phyloP scores from a whole-genome alignment of 2,888 invertebrate genomes.

The Julus scandinavius region DNA sequence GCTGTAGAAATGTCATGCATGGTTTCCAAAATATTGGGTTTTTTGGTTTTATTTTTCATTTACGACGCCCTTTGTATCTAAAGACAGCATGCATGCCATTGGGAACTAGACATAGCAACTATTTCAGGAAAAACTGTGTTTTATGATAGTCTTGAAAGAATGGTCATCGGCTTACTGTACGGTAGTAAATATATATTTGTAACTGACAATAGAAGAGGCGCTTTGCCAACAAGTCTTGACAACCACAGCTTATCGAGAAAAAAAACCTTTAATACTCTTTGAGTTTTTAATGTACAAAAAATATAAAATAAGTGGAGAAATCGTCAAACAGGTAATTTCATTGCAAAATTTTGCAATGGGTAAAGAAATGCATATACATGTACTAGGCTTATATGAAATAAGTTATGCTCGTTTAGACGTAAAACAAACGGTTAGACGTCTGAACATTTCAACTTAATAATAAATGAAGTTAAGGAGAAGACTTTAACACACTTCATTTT shows the following conservation, averaged over 20 bases:
- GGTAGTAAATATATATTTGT: too few species aligned
- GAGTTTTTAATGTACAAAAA: neutral
- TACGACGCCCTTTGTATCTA: too few species aligned
- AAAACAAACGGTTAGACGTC: neutral
- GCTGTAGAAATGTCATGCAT: neutral
- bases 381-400: neutral
- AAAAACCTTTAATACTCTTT: neutral
- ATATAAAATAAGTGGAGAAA: neutral
- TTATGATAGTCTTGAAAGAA: too few species aligned
- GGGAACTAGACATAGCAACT: too few species aligned
- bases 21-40: neutral
- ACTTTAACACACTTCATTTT: neutral
- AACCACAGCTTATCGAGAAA: too few species aligned
- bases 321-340: neutral
- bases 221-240: too few species aligned
- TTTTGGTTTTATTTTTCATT: neutral
- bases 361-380: neutral
- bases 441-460: conserved; percentile 1
- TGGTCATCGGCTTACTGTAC: too few species aligned
- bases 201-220: too few species aligned
- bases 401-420: neutral
- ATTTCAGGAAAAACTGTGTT: too few species aligned
- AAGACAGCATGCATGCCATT: too few species aligned
- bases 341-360: neutral
- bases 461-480: neutral